Conservation (phyloP, 1,140 invertebrate genomes). For the Trissolcus basalis region DNA sequence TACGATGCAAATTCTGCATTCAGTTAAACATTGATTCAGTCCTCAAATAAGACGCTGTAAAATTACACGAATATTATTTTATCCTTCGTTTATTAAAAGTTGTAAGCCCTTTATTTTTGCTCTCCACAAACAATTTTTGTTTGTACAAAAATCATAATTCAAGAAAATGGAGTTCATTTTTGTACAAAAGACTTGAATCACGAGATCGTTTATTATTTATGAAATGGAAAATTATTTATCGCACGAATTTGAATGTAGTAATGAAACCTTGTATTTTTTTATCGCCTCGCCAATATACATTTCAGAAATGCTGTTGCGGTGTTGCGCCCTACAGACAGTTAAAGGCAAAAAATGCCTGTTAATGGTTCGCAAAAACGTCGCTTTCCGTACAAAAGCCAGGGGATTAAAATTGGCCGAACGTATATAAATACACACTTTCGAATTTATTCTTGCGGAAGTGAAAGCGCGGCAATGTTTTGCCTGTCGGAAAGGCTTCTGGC, state of each 20-base stretch:
- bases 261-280: conserved; percentile 17
- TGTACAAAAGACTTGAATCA: background rate
- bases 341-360: conserved; percentile 47
- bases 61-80: background rate
- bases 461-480: conserved; percentile 46
- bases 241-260: too few species aligned
- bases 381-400: conserved; percentile 30
- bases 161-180: too few species aligned
- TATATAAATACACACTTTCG: conserved; percentile 39
- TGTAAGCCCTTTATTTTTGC: too few species aligned
- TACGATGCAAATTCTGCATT: background rate
- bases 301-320: conserved; percentile 4
- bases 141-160: too few species aligned
- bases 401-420: conserved; percentile 47
- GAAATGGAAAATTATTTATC: conserved; percentile 6
- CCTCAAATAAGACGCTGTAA: background rate
- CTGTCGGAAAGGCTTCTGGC: conserved; percentile 38
- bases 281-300: background rate
- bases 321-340: conserved; percentile 34
- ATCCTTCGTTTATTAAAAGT: too few species aligned
- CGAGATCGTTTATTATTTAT: background rate
- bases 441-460: conserved; percentile 47
- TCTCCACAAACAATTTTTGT: too few species aligned
- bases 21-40: background rate
- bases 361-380: conserved; percentile 32